phyloP scores from a whole-genome alignment of 1,140 invertebrate genomes.

The Sycophaga agraensis region DNA sequence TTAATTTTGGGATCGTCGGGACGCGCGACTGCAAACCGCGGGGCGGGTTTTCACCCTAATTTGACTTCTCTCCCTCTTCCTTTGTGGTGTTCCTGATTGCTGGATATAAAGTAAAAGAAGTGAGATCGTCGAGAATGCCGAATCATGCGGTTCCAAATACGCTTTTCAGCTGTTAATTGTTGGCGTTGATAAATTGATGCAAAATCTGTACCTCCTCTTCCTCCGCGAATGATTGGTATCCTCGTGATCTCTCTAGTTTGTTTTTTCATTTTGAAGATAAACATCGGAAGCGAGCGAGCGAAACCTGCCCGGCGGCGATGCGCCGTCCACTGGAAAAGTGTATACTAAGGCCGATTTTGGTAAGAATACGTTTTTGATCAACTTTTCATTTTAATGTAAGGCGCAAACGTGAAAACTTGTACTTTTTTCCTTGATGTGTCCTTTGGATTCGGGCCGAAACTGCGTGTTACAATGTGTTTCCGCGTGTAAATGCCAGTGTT shows the following conservation, averaged over 20 bases:
- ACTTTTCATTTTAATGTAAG: conserved; percentile 56
- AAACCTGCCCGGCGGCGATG: conserved; percentile 30
- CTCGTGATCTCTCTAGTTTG: conserved; percentile 7
- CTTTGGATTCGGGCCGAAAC: conserved; percentile 54
- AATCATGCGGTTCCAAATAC: conserved; percentile 1
- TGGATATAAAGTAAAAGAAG: not conserved
- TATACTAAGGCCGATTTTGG: conserved; percentile 57
- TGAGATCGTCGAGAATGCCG: not conserved
- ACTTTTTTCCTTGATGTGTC: conserved; percentile 57
- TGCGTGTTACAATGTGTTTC: conserved; percentile 40
- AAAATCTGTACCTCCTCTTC: not conserved
- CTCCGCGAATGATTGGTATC: not conserved
- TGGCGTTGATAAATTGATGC: not conserved
- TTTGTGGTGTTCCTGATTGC: not conserved
- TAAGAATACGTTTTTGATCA: conserved; percentile 56
- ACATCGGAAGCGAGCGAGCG: conserved; percentile 16
- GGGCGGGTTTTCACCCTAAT: conserved; percentile 30
- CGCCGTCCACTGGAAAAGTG: conserved; percentile 47
- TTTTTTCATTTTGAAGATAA: not conserved
- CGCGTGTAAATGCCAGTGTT: conserved; percentile 30
- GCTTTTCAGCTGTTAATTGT: too few relatives aligned
- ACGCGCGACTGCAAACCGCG: conserved; percentile 30
- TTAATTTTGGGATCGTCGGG: conserved; percentile 32
- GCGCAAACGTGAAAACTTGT: conserved; percentile 57
- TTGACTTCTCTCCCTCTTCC: not conserved